Evolutionary conservation across 2,797 vertebrate species (phyloP).

Genomic region (Presbytis comata): DNA sequence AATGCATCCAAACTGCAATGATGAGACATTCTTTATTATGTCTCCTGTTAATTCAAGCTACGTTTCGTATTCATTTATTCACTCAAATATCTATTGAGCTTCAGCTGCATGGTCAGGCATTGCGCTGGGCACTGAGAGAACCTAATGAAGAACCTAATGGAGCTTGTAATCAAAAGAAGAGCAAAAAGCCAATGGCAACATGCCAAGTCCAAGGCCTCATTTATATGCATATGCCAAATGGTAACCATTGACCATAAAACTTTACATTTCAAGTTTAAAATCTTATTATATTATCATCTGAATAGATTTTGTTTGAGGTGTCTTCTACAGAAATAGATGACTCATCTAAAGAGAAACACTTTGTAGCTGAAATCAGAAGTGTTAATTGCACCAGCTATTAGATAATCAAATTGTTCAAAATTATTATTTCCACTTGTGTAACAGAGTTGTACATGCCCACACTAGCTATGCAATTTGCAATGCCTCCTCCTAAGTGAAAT

Average conservation of each 20-base stretch:
- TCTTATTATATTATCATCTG: not conserved
- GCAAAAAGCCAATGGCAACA: not conserved
- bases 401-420: conserved; percentile 3
- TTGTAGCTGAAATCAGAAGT: not conserved
- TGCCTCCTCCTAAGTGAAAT: not conserved
- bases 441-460: not conserved
- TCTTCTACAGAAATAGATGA: not conserved
- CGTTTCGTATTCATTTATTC: not conserved
- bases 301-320: not conserved
- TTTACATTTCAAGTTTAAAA: not conserved
- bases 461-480: not conserved
- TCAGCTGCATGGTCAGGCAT: not conserved
- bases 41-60: not conserved
- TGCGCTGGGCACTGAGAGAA: not conserved
- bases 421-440: not conserved
- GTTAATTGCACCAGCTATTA: conserved; percentile 14
- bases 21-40: not conserved
- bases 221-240: not conserved
- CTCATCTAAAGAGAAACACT: conserved; percentile 28
- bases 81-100: not conserved
- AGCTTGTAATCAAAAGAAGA: not conserved
- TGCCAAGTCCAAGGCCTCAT: not conserved
- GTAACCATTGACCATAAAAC: not conserved
- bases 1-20: not conserved
- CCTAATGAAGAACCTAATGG: not conserved